Evolutionary conservation across 1,140 invertebrate species (phyloP), one percentile per base, ranked within the genome.

Genomic region (Eumeta japonica): DNA sequence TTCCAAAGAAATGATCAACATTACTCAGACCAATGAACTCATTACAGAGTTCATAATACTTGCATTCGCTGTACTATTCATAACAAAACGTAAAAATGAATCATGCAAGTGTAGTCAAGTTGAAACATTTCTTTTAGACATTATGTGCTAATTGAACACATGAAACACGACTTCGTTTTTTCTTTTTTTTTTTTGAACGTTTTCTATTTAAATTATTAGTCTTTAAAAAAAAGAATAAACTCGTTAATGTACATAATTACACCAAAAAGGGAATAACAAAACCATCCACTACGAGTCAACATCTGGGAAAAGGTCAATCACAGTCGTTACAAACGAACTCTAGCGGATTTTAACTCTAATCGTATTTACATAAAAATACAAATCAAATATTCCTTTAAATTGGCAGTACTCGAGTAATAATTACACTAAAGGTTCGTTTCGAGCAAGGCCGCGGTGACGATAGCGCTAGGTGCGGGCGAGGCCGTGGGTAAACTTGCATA

Each of bases 171-270:
- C n/a, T n/a, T n/a, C n/a, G n/a, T n/a, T n/a, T n/a, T n/a, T n/a
- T n/a, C n/a, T n/a, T n/a, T n/a, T n/a, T n/a, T n/a, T n/a, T n/a
- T n/a, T n/a, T n/a, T n/a, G n/a, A n/a, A n/a, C n/a, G n/a, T n/a
- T n/a, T n/a, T 67, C 62, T 52, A 44, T 43, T 64, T 63, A 67
- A 68, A 73, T 68, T 70, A 68, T 62, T 71, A 57, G 45, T 61
- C 57, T 59, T 67, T n/a, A 66, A 63, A 65, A 57, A 38, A 65
- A 68, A 63, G n/a, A 60, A 70, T 70, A 67, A 73, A 71, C 62
- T 73, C 64, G 63, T 45, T 60, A 71, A 68, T 73, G 67, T 73
- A 73, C 65, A 73, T 70, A 70, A 70, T 73, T 70, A 72, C 64
- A 72, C 67, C 62, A 72, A 68, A 72, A 60, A 34, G 24, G 31